phyloP scores from a whole-genome alignment of 2,113 vertebrate species.

The Oryzias javanicus region DNA sequence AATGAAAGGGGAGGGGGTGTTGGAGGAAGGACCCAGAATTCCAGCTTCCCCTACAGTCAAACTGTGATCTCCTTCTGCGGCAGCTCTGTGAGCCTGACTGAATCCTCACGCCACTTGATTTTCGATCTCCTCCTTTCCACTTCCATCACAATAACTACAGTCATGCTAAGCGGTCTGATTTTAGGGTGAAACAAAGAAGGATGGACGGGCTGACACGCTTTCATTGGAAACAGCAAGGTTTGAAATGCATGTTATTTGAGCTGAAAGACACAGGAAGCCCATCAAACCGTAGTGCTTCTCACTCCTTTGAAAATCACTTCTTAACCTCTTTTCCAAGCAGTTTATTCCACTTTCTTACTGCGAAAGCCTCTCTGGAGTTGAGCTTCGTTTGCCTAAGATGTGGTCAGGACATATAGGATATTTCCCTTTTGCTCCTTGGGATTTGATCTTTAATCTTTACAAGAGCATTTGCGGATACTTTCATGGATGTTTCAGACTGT shows the following conservation, averaged over 20 bases:
- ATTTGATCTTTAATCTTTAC: too few relatives aligned
- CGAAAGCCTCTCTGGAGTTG: too few relatives aligned
- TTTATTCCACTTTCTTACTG: not conserved
- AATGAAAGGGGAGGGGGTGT: slow-evolving; percentile 12
- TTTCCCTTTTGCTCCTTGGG: too few relatives aligned
- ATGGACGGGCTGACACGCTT: slow-evolving; percentile 13
- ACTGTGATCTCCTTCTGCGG: slow-evolving; percentile 24
- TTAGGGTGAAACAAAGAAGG: slow-evolving; percentile 36
- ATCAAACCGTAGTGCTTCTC: not conserved
- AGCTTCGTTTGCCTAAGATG: too few relatives aligned
- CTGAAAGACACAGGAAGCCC: slow-evolving; percentile 7
- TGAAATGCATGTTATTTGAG: slow-evolving; percentile 6
- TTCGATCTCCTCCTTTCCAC: slow-evolving; percentile 38
- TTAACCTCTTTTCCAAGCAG: not conserved
- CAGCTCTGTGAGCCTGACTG: slow-evolving; percentile 34
- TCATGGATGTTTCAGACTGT: too few relatives aligned
- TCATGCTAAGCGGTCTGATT: slow-evolving; percentile 32
- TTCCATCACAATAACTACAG: slow-evolving; percentile 46
- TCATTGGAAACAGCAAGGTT: slow-evolving; percentile 9
- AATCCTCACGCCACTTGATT: slow-evolving; percentile 56
- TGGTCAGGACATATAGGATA: too few relatives aligned
- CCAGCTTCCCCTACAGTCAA: slow-evolving; percentile 31
- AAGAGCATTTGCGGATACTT: too few relatives aligned
- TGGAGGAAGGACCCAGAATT: slow-evolving; percentile 18
- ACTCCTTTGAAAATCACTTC: not conserved